phyloP scores from a whole-genome alignment of 2,113 vertebrate species.

The Cranoglanis bouderius region DNA sequence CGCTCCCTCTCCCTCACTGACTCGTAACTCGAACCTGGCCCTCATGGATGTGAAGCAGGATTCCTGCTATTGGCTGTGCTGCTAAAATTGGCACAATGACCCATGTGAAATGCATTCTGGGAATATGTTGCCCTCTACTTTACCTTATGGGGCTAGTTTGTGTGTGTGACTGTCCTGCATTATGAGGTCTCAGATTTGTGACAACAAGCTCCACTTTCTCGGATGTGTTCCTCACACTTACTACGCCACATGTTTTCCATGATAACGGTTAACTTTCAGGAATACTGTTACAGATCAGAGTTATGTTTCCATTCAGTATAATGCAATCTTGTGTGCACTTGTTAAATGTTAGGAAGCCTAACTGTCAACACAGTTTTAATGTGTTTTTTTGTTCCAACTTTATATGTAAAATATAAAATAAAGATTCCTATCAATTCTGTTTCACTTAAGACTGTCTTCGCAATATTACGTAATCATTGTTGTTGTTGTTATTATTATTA shows the following conservation, averaged over 20 bases:
- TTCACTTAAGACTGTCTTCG: background rate
- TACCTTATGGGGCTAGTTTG: slow-evolving; percentile 67
- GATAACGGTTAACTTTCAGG: background rate
- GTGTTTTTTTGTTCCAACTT: background rate
- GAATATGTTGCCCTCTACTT: slow-evolving; percentile 69
- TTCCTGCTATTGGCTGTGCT: slow-evolving; percentile 62
- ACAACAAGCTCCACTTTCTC: slow-evolving; percentile 43
- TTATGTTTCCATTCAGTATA: background rate
- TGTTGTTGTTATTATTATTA: background rate
- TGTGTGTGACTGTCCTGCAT: slow-evolving; percentile 29
- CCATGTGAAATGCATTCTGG: slow-evolving; percentile 77
- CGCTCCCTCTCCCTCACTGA: slow-evolving; percentile 26
- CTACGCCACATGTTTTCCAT: background rate
- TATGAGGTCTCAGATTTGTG: slow-evolving; percentile 42
- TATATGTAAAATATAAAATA: background rate
- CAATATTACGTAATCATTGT: no score
- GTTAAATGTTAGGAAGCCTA: background rate
- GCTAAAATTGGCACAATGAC: slow-evolving; percentile 76
- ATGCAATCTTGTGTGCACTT: background rate
- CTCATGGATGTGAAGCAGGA: slow-evolving; percentile 61
- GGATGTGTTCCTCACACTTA: background rate
- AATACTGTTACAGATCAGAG: background rate
- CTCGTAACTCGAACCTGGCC: slow-evolving; percentile 49
- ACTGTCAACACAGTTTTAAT: background rate
- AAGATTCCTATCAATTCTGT: background rate